A percentile compares a stretch with the other conserved stretches of the same genome.
Conservation (phyloP, 2,113 vertebrate species). For the Galemys pyrenaicus region DNA sequence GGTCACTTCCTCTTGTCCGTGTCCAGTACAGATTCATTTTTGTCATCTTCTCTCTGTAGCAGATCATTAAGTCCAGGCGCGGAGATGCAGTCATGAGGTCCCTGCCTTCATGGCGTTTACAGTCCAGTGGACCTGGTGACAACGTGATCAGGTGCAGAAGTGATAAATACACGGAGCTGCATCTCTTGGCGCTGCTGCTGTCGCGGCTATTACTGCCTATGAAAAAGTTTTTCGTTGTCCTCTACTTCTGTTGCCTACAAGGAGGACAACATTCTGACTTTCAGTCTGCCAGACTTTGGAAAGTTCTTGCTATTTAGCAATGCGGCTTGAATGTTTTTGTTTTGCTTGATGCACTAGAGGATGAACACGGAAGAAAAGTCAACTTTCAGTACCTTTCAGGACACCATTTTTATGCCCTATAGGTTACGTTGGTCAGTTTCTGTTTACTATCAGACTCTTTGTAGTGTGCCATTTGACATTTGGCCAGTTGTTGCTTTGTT, state of each 20-base stretch:
- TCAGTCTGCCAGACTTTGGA: not conserved
- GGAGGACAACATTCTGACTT: not conserved
- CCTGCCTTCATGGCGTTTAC: not conserved
- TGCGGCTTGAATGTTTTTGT: not conserved
- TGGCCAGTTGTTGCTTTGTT: slow-evolving; percentile 70
- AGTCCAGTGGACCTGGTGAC: not conserved
- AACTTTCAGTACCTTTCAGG: not conserved
- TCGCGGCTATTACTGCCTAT: not conserved
- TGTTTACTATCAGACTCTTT: slow-evolving; percentile 50
- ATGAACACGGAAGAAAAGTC: not conserved
- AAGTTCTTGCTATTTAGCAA: slow-evolving; percentile 30
- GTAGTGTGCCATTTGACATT: slow-evolving; percentile 55
- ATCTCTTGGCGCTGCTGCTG: not conserved
- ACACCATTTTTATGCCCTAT: not conserved
- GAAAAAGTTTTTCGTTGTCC: slow-evolving; percentile 29
- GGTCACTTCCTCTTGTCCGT: not conserved
- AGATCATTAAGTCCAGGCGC: not conserved
- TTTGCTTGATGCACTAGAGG: not conserved
- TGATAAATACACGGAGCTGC: not conserved
- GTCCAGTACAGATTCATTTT: fast-evolving
- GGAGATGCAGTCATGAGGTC: not conserved
- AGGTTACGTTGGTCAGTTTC: not conserved
- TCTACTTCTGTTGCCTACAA: not conserved
- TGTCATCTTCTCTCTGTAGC: fast-evolving
- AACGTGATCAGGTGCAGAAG: not conserved